Evolutionary conservation across 2,797 vertebrate species (phyloP), one percentile per base, ranked within the genome.

Genomic region (Peromyscus nudipes): DNA sequence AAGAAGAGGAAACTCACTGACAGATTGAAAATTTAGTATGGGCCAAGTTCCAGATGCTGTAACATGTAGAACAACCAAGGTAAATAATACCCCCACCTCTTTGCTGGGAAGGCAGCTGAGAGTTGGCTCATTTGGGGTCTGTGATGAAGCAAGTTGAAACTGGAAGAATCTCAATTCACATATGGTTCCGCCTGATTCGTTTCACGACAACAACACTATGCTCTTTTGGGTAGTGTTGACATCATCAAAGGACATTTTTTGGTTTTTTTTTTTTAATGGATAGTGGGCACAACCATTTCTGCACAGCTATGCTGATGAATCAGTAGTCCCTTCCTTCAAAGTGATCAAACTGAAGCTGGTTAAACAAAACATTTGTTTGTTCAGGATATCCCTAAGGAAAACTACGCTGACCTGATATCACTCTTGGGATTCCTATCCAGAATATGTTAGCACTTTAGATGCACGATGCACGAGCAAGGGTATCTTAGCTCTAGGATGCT

Each of bases 281-380:
- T 34, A 19, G 27, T 60, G 27, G 55, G 71, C 64, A 97, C 7
- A 64, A 40, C n/a, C 52, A 75, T 65, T 92, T 83, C 85, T 77
- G 75, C 71, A 71, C 34, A 9, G 17, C 67, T 79, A 5, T 62
- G 9, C 43, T 92, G 77, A 81, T 88, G 62, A 89, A 65, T 79
- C 46, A 52, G 27, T 37, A 46, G 17, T 13, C n/a, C 9, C 71
- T 85, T 52, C 27, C 57, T 71, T 73, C 77, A 90, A 91, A 81
- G 46, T 27, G 7, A 12, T 73, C 86, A 86, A 34, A n/a, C 87
- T 49, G 71, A 81, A 92, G 21, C 52, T 88, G 21, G 27, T n/a
- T 82, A 95, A 93, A 90, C 57, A 43, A 92, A 94, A 88, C 9
- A 55, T 55, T 27, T 57, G 55, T 7, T 17, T 34, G 77, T 95